Evolutionary conservation across 2,888 invertebrate species (phyloP).

Genomic region (Dyspetes luteomarginatus): DNA sequence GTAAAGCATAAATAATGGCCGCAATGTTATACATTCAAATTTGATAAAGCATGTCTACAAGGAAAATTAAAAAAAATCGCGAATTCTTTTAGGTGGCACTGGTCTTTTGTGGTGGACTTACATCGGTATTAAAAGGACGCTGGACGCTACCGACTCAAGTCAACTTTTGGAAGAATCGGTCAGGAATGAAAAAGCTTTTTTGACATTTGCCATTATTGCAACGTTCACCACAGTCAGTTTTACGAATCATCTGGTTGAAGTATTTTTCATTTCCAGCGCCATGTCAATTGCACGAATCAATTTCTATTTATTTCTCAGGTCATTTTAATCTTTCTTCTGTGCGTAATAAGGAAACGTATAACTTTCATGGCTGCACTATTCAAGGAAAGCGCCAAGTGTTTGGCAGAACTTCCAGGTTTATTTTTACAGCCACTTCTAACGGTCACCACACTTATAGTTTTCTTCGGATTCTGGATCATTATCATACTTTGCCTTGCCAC

Average conservation of each 20-base stretch:
- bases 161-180: constrained; percentile 89
- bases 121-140: constrained; percentile 88
- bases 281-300: constrained; percentile 5
- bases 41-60: not conserved
- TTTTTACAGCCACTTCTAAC: constrained; percentile 94
- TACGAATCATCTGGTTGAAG: not conserved
- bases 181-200: constrained; percentile 93
- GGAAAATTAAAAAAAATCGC: constrained; percentile 38
- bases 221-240: constrained; percentile 92
- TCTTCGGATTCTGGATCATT: constrained; percentile 94
- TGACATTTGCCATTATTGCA: constrained; percentile 93
- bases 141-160: constrained; percentile 85
- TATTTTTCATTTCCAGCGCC: not conserved
- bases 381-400: constrained; percentile 94
- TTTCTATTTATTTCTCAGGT: constrained; percentile 85
- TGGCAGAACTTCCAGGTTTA: constrained; percentile 92
- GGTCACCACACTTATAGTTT: constrained; percentile 90
- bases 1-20: constrained; percentile 63
- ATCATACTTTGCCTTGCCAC: constrained; percentile 94
- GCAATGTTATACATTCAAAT: not conserved
- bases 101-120: constrained; percentile 95
- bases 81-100: constrained; percentile 85
- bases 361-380: constrained; percentile 93
- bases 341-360: constrained; percentile 91
- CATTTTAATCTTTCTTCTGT: constrained; percentile 89